Percentiles rank a stretch among this genome's conserved stretches.
phyloP scores from a whole-genome alignment of 2,113 vertebrate genomes.

The Plestiodon gilberti region DNA sequence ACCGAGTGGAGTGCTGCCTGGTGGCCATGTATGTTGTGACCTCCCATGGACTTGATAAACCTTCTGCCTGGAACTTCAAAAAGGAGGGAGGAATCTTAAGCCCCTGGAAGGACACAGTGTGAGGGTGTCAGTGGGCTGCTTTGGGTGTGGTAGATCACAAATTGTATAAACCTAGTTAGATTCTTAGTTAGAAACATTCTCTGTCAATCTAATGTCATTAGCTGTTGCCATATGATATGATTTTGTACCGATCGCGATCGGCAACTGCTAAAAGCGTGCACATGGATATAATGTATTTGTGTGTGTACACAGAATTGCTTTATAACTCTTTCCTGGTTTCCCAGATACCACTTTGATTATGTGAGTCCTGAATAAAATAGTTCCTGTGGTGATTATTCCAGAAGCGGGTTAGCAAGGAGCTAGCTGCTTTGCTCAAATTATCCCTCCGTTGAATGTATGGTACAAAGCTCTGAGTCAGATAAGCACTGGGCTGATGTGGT shows the following conservation, averaged over 20 bases:
- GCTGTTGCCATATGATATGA: neutral
- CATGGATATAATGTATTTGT: neutral
- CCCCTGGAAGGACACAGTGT: neutral
- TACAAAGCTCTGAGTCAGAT: neutral
- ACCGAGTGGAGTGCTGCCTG: neutral
- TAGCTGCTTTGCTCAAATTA: conserved; percentile 15
- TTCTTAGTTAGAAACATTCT: neutral
- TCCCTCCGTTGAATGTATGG: neutral
- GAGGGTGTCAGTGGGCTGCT: neutral
- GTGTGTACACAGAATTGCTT: neutral
- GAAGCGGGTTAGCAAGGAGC: neutral
- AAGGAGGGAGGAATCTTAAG: neutral
- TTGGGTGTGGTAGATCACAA: neutral
- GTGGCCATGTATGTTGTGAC: neutral
- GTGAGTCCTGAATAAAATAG: neutral
- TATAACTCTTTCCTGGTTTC: neutral
- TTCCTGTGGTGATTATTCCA: neutral
- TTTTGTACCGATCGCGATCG: neutral
- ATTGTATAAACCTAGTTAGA: neutral
- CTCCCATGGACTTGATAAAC: neutral
- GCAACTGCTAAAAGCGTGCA: too few species aligned
- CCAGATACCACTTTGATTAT: neutral
- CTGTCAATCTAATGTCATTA: neutral
- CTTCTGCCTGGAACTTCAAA: neutral
- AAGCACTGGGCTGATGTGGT: neutral